phyloP scores from a whole-genome alignment of 1,140 invertebrate species.

The Heliothis virescens region DNA sequence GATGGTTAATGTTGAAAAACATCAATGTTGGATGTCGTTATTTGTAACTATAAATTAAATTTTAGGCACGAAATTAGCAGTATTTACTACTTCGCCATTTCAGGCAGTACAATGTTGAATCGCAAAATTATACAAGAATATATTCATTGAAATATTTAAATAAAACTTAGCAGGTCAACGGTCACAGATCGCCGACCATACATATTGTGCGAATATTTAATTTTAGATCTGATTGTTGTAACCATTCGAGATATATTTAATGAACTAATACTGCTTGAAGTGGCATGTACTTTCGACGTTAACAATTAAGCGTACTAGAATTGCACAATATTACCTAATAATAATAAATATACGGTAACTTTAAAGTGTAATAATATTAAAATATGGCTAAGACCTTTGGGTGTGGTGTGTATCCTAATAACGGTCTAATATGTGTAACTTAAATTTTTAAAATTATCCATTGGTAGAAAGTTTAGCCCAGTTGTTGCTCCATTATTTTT shows the following conservation, averaged over 20 bases:
- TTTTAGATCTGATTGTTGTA: conserved; percentile 2
- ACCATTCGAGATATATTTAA: not conserved
- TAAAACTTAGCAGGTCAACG: not conserved
- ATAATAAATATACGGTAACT: conserved; percentile 46
- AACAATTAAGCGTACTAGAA: conserved; percentile 55
- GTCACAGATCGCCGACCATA: not conserved
- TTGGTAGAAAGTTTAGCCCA: conserved; percentile 21
- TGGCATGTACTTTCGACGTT: conserved; percentile 53
- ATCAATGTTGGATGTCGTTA: conserved; percentile 53
- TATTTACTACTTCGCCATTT: conserved; percentile 44
- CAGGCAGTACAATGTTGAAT: conserved; percentile 37
- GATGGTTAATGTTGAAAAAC: conserved; percentile 46
- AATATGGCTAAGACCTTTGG: conserved; percentile 34
- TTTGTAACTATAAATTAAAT: conserved; percentile 50
- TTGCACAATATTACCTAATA: conserved; percentile 56
- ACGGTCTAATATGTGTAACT: conserved; percentile 41
- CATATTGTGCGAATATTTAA: conserved; percentile 9
- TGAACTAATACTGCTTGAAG: conserved; percentile 46
- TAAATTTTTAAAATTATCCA: conserved; percentile 31
- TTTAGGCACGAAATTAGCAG: conserved; percentile 53
- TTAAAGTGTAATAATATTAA: conserved; percentile 51
- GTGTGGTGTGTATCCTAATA: conserved; percentile 51
- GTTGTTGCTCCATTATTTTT: conserved; percentile 44
- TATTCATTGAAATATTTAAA: not conserved
- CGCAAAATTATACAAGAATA: not conserved